These are phyloP conservation scores for Daktulosphaira vitifoliae DNA, from an alignment of 1,140 invertebrate species.

Conservation along the genomic window DNA sequence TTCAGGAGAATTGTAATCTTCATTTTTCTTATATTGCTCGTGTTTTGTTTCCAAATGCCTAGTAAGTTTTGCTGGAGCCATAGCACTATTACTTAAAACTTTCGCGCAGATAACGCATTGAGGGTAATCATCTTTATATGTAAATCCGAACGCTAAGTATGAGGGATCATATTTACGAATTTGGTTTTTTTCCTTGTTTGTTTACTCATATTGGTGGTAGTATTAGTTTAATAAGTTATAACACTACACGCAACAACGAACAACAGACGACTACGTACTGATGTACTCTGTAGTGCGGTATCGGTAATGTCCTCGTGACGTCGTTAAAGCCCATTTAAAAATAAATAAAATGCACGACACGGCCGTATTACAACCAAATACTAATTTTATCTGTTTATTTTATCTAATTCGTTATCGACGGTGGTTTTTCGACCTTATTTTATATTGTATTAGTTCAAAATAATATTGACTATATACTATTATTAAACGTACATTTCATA, in stretches of 20 bases:
- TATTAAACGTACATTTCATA: neutral
- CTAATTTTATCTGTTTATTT: too few relatives aligned
- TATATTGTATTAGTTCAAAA: neutral
- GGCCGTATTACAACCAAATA: conserved; percentile 1
- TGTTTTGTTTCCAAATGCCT: too few relatives aligned
- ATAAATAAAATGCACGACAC: conserved; percentile 8
- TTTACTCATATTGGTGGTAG: neutral
- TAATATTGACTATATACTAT: conserved; percentile 3
- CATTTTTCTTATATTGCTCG: neutral
- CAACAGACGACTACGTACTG: conserved; percentile 8
- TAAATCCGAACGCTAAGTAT: too few relatives aligned
- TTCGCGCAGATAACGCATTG: too few relatives aligned
- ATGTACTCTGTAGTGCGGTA: neutral
- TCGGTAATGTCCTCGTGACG: too few relatives aligned
- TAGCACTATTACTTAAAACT: too few relatives aligned
- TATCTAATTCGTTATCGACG: neutral
- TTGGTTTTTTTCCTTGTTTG: conserved; percentile 10
- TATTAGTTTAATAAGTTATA: neutral
- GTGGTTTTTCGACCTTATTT: neutral
- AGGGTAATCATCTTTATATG: too few relatives aligned
- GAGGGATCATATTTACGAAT: too few relatives aligned
- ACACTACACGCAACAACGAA: neutral
- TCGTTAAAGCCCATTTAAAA: too few relatives aligned
- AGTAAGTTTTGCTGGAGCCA: too few relatives aligned
- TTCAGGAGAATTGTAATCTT: neutral